These are phyloP conservation scores for Pristionchus fissidentatus DNA, from an alignment of 2,888 invertebrate species.

Conservation along the genomic window DNA sequence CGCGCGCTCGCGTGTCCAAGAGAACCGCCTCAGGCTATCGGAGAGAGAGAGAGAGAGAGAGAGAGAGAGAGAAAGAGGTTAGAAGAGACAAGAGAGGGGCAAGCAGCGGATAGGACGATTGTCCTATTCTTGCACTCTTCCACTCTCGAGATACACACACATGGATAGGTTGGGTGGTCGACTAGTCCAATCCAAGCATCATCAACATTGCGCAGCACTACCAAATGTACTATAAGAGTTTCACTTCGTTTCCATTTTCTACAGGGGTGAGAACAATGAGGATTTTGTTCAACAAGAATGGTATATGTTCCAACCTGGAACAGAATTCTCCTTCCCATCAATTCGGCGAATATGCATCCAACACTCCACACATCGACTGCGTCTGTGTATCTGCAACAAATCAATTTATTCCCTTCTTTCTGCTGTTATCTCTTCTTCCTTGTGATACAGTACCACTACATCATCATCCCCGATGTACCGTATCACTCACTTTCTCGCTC, in stretches of 20 bases:
- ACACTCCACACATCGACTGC: conserved; percentile 99
- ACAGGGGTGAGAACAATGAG: not conserved
- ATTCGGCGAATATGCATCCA: conserved; percentile 98
- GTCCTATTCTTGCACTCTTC: not conserved
- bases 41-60: conserved; percentile 20
- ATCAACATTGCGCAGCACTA: not conserved
- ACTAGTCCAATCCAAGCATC: not conserved
- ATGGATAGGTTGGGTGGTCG: not conserved
- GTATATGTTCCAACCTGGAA: conserved; percentile 83
- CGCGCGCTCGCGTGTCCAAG: not conserved
- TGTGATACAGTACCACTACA: not conserved
- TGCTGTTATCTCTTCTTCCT: not conserved
- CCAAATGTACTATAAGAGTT: not conserved
- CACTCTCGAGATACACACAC: not conserved
- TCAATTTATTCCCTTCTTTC: not conserved
- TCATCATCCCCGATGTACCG: not conserved
- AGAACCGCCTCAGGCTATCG: not conserved
- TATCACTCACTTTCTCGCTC: conserved; percentile 83
- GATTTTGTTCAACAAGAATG: not conserved
- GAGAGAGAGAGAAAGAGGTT: not conserved
- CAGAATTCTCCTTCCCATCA: conserved; percentile 92
- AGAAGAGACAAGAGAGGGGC: not conserved
- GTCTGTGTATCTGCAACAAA: conserved; percentile 86
- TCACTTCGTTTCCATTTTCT: not conserved
- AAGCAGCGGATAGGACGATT: not conserved